Base-by-base conservation (phyloP, 2,113 vertebrate species). In the Gnathonemus longibarbis region DNA sequence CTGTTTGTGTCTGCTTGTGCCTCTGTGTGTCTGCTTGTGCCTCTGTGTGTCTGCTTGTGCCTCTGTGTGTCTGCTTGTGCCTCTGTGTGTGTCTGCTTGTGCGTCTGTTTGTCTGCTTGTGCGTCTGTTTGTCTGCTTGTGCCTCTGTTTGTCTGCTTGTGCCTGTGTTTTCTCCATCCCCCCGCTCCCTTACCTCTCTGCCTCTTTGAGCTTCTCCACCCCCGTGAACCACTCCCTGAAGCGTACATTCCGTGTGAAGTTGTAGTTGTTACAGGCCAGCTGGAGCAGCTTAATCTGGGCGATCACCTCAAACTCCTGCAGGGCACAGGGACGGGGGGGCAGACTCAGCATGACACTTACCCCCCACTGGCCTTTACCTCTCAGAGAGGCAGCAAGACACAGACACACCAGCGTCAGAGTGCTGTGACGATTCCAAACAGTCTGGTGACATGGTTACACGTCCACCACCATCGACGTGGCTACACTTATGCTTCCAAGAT, bases 201-300 rank as follows among this genome's bases (percentile, higher is more conserved):
- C 95, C 94, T 99, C 98, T 0, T 96, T 98, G 92, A 99, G 97
- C 83, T 97, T 92, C 91, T 97, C 97, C 94, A 97, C 90, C 17
- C 95, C 92, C 2, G 95, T 95, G 92, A 99, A 98, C 98, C 98
- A 99, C 89, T 97, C 95, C 35, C 95, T 93, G 0, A 99, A 99
- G 84, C 93, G 96, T 5, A 94, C 92, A 52, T 98, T 97, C 3
- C 96, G 97, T 0, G 94, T 95, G 90, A 99, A 98, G 92, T 96
- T 99, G 95, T 99, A 99, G 93, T 97, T 99, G 94, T 99, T 99
- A 92, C 98, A 99, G 84, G 98, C 98, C 0, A 98, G 95, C 96
- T 99, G 98, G 1, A 99, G 96, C 92, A 99, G 94, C 91, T 99
- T 99, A 94, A 99, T 99, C 95, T 99, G 98, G 2, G 98, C 98